Percentiles rank a stretch among this genome's conserved stretches.
Evolutionary conservation across 2,888 invertebrate genomes (phyloP).

Genomic region (Diarsia dahlii): DNA sequence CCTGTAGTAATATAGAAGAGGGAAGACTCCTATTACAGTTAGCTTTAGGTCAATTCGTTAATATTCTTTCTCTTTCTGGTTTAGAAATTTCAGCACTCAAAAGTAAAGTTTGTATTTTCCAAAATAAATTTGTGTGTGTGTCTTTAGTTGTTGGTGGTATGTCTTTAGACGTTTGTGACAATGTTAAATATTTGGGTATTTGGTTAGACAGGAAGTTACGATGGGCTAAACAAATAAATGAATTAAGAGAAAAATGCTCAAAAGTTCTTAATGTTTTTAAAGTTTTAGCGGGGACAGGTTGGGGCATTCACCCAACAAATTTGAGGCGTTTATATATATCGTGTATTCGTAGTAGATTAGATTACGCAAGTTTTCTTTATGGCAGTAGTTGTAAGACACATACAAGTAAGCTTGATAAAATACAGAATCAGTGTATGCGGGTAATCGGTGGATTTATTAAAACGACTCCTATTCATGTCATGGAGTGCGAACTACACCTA

Average conservation of each 20-base stretch:
- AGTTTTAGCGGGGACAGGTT: background rate
- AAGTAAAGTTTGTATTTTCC: slow-evolving; percentile 1
- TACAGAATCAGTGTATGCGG: no score
- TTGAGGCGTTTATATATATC: background rate
- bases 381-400: background rate
- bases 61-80: background rate
- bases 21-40: background rate
- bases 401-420: no score
- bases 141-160: background rate
- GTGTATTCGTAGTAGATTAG: background rate
- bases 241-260: no score
- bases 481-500: no score
- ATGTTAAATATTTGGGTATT: background rate
- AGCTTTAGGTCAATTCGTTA: background rate
- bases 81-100: slow-evolving; percentile 1
- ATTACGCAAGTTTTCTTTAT: background rate
- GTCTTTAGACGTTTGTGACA: background rate
- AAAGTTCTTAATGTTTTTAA: no score
- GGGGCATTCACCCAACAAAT: no score
- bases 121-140: background rate
- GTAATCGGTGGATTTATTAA: no score
- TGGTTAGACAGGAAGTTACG: slow-evolving; percentile 1
- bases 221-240: background rate
- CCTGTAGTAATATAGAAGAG: background rate
- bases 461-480: no score